Base-by-base conservation (phyloP, 2,888 invertebrate species). In the Pseudanteris insignis region DNA sequence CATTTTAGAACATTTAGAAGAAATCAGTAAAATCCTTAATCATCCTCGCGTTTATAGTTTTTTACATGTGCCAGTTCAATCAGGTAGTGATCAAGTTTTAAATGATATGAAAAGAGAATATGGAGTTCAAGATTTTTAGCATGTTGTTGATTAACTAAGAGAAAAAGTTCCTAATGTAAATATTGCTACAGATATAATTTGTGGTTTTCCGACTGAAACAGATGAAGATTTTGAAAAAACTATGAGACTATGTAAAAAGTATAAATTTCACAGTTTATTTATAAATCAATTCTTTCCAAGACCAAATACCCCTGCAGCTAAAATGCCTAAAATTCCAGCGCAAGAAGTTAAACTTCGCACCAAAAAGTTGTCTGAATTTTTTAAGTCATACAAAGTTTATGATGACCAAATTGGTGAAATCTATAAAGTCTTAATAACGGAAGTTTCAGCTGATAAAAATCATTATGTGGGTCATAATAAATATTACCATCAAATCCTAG, bases 211-310 rank as follows among this genome's bases (percentile, higher is more conserved):
- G 0, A 95, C 94, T 0, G 99, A 99, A 83, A 95, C 93, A 0
- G 90, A 89, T 33, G 79, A 81, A 7, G 93, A 99, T 81, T 99
- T 99, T 81, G 86, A 90, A 36, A 89, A 93, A 63, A 97, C 96
- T 0, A 81, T 96, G 84, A 77, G 83, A 0, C 83, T 99, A 0
- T 96, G 98, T 67, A 81, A 83, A 63, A 88, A 92, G 75, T 92
- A 96, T 79, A 86, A 88, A 68, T 99, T 99, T 80, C 93, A 96
- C 0, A 90, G 91, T 70, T 84, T 99, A 3, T 99, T 97, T 80
- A 98, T 98, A 72, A 99, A 99, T 83, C 98, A 99, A 82, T 99
- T 95, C 82, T 99, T 91, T 73, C 94, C 98, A 0, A 81, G 98
- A 9, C 95, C 96, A 0, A 97, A 97, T 1, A 99, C 98, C 0